Percentiles rank a stretch among this genome's conserved stretches.
Conservation (phyloP, 1,140 invertebrate species). For the Ditylenchus dipsaci region DNA sequence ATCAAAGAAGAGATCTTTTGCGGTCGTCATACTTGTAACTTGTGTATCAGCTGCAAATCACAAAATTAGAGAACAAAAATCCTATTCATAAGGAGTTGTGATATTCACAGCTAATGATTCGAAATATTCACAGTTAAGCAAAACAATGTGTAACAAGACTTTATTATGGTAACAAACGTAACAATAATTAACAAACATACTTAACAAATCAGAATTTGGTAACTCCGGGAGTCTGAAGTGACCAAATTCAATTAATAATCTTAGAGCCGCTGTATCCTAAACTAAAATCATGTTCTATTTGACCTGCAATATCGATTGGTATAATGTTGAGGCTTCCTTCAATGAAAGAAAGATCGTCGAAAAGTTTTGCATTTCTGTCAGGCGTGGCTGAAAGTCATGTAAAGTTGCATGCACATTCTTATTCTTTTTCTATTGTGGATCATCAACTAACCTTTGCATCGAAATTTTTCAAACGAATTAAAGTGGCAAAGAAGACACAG, state of each 20-base stretch:
- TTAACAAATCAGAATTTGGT: too few species aligned
- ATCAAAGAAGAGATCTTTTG: not conserved
- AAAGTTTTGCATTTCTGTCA: slow-evolving; percentile 13
- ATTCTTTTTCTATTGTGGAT: not conserved
- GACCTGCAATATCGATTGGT: slow-evolving; percentile 5
- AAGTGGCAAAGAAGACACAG: slow-evolving; percentile 29
- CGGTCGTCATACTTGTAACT: not conserved
- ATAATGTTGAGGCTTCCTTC: slow-evolving; percentile 3
- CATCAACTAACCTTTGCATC: slow-evolving; percentile 25
- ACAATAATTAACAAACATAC: too few species aligned
- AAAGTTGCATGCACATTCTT: not conserved
- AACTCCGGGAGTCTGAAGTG: too few species aligned
- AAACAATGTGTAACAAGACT: too few species aligned
- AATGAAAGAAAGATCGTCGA: slow-evolving; percentile 6
- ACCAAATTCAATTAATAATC: too few species aligned
- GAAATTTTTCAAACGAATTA: slow-evolving; percentile 25
- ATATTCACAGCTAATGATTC: too few species aligned
- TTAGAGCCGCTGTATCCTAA: too few species aligned
- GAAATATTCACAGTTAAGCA: too few species aligned
- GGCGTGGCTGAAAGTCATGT: slow-evolving; percentile 5
- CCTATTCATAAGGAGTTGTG: too few species aligned
- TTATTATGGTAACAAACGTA: too few species aligned
- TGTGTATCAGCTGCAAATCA: too few species aligned
- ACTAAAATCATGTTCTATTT: not conserved
- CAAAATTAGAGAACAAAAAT: too few species aligned